Percentiles rank a stretch among this genome's conserved stretches.
Conservation (phyloP, 2,888 invertebrate genomes). For the Trachelus stipa region DNA sequence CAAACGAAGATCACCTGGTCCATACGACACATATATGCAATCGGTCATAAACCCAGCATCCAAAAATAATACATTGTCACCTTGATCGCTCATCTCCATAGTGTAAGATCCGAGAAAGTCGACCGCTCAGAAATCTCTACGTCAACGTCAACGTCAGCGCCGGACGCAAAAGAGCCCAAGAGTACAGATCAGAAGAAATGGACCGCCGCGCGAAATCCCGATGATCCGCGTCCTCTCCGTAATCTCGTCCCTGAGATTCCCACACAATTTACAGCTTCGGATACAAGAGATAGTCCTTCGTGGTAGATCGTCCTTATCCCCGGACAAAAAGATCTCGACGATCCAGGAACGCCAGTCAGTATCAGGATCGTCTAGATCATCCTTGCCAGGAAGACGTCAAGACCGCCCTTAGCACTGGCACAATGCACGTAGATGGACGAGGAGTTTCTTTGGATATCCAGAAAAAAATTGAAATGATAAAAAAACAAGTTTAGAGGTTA, state of each 20-base stretch:
- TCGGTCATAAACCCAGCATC: background rate
- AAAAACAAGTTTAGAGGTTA: background rate
- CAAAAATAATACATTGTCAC: background rate
- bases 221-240: constrained; percentile 30
- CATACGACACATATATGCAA: no score
- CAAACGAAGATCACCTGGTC: background rate
- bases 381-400: background rate
- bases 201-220: constrained; percentile 35
- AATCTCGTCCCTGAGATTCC: constrained; percentile 22
- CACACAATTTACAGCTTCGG: constrained; percentile 23
- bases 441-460: background rate
- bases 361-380: background rate
- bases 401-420: background rate
- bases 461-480: background rate
- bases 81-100: background rate
- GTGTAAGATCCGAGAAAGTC: background rate
- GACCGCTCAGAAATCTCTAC: background rate
- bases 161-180: constrained; percentile 4
- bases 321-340: background rate
- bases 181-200: constrained; percentile 12
- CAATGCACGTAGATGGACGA: background rate
- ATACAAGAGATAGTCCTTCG: background rate
- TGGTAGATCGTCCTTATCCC: background rate
- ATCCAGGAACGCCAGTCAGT: background rate
- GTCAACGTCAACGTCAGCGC: background rate